Conservation (phyloP, 2,888 invertebrate species). For the Portevinia maculata region DNA sequence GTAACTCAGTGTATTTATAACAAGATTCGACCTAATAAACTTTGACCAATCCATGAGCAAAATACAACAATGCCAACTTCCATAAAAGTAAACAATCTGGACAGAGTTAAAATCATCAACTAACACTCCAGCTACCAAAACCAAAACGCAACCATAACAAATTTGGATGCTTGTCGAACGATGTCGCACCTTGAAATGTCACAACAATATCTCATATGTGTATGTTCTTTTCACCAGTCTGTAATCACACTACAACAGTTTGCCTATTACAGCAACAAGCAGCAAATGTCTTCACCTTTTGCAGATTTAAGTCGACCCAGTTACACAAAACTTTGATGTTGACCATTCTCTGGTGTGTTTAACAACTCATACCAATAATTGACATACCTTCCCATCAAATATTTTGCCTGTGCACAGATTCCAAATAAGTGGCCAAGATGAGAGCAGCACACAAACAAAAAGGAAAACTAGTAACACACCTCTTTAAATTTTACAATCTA, state of each 20-base stretch:
- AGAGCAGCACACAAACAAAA: slow-evolving; percentile 8
- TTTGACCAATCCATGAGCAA: too few species aligned
- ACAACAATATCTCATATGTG: slow-evolving; percentile 23
- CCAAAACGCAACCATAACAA: slow-evolving; percentile 51
- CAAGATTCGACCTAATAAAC: not conserved
- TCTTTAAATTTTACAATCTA: slow-evolving; percentile 46
- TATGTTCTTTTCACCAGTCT: not conserved
- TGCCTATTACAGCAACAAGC: slow-evolving; percentile 40
- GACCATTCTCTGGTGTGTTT: slow-evolving; percentile 46
- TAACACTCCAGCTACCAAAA: not conserved
- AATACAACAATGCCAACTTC: not conserved
- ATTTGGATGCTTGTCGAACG: slow-evolving; percentile 59
- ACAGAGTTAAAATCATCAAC: too few species aligned
- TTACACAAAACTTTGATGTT: slow-evolving; percentile 36
- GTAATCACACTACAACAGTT: not conserved
- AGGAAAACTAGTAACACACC: slow-evolving; percentile 41
- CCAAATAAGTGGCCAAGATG: slow-evolving; percentile 17
- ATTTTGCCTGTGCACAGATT: slow-evolving; percentile 15
- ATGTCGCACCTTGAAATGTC: slow-evolving; percentile 63
- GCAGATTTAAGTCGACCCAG: slow-evolving; percentile 45
- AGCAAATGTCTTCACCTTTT: slow-evolving; percentile 57
- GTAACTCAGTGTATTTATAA: too few species aligned
- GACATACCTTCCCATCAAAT: slow-evolving; percentile 61
- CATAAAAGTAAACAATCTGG: too few species aligned
- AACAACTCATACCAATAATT: slow-evolving; percentile 66